Percentiles rank a stretch among this genome's conserved stretches.
These are phyloP conservation scores for Isotomurus palustris DNA, from an alignment of 2,888 invertebrate species.

Conservation along the genomic window DNA sequence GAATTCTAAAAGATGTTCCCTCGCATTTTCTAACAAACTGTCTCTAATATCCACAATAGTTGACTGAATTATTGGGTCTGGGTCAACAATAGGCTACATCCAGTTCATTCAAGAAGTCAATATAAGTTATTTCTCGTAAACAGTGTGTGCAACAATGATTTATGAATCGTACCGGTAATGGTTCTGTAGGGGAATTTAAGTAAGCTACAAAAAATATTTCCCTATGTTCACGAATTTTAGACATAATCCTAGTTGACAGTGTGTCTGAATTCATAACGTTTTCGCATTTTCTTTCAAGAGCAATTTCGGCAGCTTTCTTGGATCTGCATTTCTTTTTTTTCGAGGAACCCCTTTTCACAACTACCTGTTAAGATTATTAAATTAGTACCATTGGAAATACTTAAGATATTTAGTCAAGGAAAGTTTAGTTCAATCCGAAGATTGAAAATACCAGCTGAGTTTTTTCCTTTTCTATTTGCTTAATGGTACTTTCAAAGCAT, in stretches of 20 bases:
- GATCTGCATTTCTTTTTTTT: too few species aligned
- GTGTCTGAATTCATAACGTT: too few species aligned
- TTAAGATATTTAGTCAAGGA: too few species aligned
- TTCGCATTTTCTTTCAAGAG: too few species aligned
- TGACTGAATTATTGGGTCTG: slow-evolving; percentile 88
- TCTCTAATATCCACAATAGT: slow-evolving; percentile 99
- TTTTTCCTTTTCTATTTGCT: slow-evolving; percentile 95
- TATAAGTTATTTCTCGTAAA: not conserved
- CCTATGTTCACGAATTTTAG: not conserved
- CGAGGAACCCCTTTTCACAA: too few species aligned
- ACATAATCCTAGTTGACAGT: not conserved
- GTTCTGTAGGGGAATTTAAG: not conserved
- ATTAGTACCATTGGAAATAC: too few species aligned
- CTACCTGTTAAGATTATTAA: too few species aligned
- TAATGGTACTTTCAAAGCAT: slow-evolving; percentile 97
- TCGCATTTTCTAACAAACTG: slow-evolving; percentile 93
- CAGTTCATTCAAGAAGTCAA: not conserved
- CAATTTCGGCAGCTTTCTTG: too few species aligned
- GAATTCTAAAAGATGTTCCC: slow-evolving; percentile 98
- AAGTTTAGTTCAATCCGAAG: too few species aligned
- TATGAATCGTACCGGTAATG: not conserved
- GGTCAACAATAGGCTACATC: slow-evolving; percentile 83
- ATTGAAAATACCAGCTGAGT: slow-evolving; percentile 16
- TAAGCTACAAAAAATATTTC: not conserved
- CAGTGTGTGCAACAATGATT: not conserved